Base-by-base conservation (phyloP, 2,888 invertebrate species). In the Spatulosminthurus flaviceps region DNA sequence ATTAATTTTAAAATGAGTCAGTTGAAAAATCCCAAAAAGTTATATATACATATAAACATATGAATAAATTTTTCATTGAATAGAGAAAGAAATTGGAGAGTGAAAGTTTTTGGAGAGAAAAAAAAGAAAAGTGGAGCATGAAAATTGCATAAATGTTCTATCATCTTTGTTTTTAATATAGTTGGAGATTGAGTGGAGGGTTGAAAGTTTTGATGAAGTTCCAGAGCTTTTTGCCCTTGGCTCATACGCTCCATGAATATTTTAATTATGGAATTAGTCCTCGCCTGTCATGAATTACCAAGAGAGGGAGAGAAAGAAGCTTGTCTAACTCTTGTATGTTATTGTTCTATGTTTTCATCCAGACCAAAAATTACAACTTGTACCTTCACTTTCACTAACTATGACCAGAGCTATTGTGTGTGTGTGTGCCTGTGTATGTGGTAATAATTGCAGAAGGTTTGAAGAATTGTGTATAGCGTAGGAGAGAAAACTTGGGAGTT, bases 251-350 rank as follows among this genome's bases (percentile, higher is more conserved):
- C 82, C 78, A 82, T 82, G 82, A 82, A 82, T 82, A 80, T 81
- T 80, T 82, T 79, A 82, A 81, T 81, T 76, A 75, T 64, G 74
- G 79, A 79, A 82, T 82, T 82, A 82, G 79, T 79, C 43, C 42
- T 43, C n/a, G 51, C n/a, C 43, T 77, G 29, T 69, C 69, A 64
- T 64, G 64, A 64, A 64, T 64, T 24, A 9, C n/a, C 73, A 42
- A 43, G 22, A n/a, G 64, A 34, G 34, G 34, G 34, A 7, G 4
- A n/a, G n/a, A n/a, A n/a, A n/a, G n/a, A n/a, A n/a, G n/a, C n/a
- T n/a, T n/a, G n/a, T 7, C 34, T 34, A 34, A 7, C 34, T 34
- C 34, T 9, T 34, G 34, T 34, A 4, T 34, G 9, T 9, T 34
- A 9, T 34, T 7, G 34, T 4, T 34, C 4, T 34, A 34, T 7